Percentiles rank a stretch among this genome's conserved stretches.
Evolutionary conservation across 1,140 invertebrate species (phyloP).

Genomic region (Ceratosolen solmsi): DNA sequence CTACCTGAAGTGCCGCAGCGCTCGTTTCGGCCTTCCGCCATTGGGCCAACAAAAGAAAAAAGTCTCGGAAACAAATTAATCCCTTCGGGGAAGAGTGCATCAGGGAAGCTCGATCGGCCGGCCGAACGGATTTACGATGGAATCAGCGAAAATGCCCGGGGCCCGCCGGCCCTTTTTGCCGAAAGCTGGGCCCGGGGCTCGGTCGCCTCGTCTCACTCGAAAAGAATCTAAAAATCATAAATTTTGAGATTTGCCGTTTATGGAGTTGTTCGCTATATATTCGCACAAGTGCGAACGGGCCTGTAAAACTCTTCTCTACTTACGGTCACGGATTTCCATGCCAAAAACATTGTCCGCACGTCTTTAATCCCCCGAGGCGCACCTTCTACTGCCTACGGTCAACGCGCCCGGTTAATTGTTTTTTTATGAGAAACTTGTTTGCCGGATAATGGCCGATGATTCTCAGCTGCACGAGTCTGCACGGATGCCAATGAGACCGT

Average conservation of each 20-base stretch:
- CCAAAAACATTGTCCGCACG: slow-evolving; percentile 6
- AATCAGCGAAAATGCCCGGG: slow-evolving; percentile 26
- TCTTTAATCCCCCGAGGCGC: slow-evolving; percentile 13
- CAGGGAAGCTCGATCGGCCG: neutral
- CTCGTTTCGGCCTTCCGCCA: neutral
- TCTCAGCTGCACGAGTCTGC: neutral
- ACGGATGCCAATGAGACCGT: neutral
- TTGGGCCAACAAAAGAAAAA: slow-evolving; percentile 30
- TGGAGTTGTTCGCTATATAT: slow-evolving; percentile 20
- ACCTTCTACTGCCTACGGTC: neutral
- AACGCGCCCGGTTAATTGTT: slow-evolving; percentile 12
- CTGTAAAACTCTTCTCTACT: slow-evolving; percentile 31
- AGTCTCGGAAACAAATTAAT: slow-evolving; percentile 41
- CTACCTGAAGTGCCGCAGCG: slow-evolving; percentile 15
- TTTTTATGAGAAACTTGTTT: slow-evolving; percentile 20
- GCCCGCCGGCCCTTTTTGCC: slow-evolving; percentile 3
- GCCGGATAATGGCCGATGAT: neutral
- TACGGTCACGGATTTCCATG: slow-evolving; percentile 9
- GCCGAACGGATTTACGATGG: slow-evolving; percentile 42
- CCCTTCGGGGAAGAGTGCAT: slow-evolving; percentile 36
- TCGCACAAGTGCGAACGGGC: slow-evolving; percentile 9
- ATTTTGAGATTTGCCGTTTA: slow-evolving; percentile 43
- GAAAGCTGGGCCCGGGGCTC: neutral
- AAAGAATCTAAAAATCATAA: slow-evolving; percentile 51
- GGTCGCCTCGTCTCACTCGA: neutral